phyloP scores from a whole-genome alignment of 1,140 invertebrate genomes.

The Cotesia vestalis region DNA sequence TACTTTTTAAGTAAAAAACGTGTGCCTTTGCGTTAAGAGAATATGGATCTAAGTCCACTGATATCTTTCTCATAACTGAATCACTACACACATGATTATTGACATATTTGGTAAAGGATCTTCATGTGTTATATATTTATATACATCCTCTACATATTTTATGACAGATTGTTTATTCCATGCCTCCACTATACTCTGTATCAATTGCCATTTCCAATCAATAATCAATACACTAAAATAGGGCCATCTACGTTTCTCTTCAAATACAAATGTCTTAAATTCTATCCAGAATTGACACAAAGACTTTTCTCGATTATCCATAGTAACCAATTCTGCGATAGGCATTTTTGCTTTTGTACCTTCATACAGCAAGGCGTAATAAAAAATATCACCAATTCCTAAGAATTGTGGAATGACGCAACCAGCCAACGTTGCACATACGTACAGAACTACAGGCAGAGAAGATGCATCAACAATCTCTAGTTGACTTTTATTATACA shows the following conservation, averaged over 20 bases:
- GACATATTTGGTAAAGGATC: too few relatives aligned
- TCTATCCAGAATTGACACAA: neutral
- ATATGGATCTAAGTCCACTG: too few relatives aligned
- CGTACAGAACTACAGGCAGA: too few relatives aligned
- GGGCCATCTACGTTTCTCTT: constrained; percentile 21
- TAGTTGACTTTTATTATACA: too few relatives aligned
- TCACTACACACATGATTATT: too few relatives aligned
- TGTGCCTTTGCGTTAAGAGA: too few relatives aligned
- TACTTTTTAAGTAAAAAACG: too few relatives aligned
- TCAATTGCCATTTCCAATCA: constrained; percentile 31
- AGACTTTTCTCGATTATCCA: constrained; percentile 4
- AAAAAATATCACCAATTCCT: neutral
- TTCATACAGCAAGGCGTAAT: constrained; percentile 11
- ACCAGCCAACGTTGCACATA: too few relatives aligned
- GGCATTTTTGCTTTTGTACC: neutral
- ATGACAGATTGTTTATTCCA: constrained; percentile 23
- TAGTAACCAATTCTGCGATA: constrained; percentile 8
- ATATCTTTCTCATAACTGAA: too few relatives aligned
- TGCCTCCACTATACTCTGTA: constrained; percentile 9
- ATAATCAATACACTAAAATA: neutral
- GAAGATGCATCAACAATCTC: too few relatives aligned
- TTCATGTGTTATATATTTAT: neutral
- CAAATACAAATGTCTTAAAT: neutral
- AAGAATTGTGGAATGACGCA: too few relatives aligned
- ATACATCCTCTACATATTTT: neutral